These are phyloP conservation scores for Anthophora plumipes DNA, from an alignment of 2,888 invertebrate species.

Conservation along the genomic window DNA sequence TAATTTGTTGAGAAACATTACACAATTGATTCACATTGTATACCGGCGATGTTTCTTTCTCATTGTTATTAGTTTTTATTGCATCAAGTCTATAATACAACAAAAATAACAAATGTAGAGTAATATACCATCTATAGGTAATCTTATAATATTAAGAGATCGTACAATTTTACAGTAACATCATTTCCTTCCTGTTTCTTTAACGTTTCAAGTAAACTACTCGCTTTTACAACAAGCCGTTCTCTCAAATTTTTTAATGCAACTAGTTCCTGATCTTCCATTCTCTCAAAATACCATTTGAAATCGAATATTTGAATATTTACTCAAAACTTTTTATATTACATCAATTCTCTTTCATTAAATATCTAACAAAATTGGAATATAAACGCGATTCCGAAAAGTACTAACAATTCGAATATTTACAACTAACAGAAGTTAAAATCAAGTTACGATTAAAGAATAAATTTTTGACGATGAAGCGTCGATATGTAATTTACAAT, in stretches of 20 bases:
- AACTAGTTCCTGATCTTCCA: slow-evolving; percentile 54
- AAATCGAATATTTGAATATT: background rate
- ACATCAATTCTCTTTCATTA: background rate
- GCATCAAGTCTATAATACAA: slow-evolving; percentile 31
- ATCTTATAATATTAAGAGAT: background rate
- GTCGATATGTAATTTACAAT: background rate
- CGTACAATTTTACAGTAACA: slow-evolving; percentile 20
- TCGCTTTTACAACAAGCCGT: slow-evolving; percentile 52
- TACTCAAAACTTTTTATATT: no score
- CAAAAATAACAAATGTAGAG: background rate
- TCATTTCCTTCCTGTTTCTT: slow-evolving; percentile 26
- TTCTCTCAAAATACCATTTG: slow-evolving; percentile 11
- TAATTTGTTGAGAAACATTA: slow-evolving; percentile 50
- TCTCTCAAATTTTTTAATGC: slow-evolving; percentile 46
- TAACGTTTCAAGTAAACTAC: slow-evolving; percentile 54
- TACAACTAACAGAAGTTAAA: no score
- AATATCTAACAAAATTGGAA: background rate
- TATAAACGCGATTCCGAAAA: background rate
- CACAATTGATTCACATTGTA: slow-evolving; percentile 40
- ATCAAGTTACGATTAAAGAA: background rate
- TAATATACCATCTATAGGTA: background rate
- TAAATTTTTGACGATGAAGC: background rate
- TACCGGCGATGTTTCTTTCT: background rate
- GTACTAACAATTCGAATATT: background rate
- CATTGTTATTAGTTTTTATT: background rate